Conservation (phyloP, 2,797 vertebrate genomes). For the Sparidentex hasta region DNA sequence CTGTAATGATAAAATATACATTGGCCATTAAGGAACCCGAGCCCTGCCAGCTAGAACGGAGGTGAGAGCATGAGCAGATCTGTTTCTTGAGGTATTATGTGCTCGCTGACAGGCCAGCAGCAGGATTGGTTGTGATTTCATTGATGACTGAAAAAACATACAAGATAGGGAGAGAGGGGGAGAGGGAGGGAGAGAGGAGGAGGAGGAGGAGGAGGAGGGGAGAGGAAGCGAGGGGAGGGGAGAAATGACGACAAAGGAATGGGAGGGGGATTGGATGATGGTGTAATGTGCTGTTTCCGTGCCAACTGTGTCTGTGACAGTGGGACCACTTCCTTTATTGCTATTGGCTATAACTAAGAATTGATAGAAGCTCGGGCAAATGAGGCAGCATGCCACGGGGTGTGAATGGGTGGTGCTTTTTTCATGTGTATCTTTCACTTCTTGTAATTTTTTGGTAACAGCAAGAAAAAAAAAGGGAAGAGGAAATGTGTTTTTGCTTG, state of each 20-base stretch:
- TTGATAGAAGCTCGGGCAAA: constrained; percentile 77
- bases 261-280: constrained; percentile 84
- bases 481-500: constrained; percentile 16
- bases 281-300: constrained; percentile 89
- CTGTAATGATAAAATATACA: constrained; percentile 59
- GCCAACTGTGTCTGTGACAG: constrained; percentile 89
- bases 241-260: constrained; percentile 83
- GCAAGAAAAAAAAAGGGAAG: neutral
- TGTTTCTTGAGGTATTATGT: constrained; percentile 50
- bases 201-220: constrained; percentile 27
- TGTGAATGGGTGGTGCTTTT: constrained; percentile 62
- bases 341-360: constrained; percentile 80
- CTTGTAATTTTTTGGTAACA: constrained; percentile 41
- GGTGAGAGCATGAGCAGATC: constrained; percentile 23
- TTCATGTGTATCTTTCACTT: constrained; percentile 48
- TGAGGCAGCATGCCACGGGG: constrained; percentile 64
- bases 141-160: constrained; percentile 82
- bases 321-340: constrained; percentile 84
- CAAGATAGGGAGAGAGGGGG: constrained; percentile 72
- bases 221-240: constrained; percentile 66
- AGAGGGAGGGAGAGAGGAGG: constrained; percentile 27
- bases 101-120: constrained; percentile 58
- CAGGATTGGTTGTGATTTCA: constrained; percentile 83
- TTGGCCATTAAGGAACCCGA: constrained; percentile 35
- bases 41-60: constrained; percentile 22